These are phyloP conservation scores for Callionymus lyra DNA, from an alignment of 2,113 vertebrate species.

Conservation along the genomic window DNA sequence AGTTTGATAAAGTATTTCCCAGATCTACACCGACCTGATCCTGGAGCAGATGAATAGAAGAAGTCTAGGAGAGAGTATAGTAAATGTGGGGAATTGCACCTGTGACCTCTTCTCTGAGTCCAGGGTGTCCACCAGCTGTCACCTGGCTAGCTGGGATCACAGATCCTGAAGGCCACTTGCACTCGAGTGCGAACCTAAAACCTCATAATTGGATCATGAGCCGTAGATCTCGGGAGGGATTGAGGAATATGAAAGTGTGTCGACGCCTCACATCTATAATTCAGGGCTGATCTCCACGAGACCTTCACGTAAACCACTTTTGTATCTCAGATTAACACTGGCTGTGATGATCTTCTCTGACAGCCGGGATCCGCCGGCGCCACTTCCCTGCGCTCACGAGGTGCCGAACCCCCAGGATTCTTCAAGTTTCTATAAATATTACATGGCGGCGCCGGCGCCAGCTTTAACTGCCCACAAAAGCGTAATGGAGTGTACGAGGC, in stretches of 20 bases:
- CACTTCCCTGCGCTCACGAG: conserved; percentile 26
- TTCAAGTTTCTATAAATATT: conserved; percentile 26
- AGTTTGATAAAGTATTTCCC: too few species aligned
- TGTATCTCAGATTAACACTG: conserved; percentile 18
- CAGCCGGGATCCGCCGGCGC: conserved; percentile 30
- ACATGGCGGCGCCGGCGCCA: conserved; percentile 32
- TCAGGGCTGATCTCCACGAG: conserved; percentile 30
- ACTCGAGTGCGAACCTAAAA: too few species aligned
- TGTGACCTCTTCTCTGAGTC: too few species aligned
- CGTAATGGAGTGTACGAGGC: conserved; percentile 42
- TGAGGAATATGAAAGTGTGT: background rate
- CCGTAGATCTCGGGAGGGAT: too few species aligned
- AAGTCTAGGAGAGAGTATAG: too few species aligned
- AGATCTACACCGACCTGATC: too few species aligned
- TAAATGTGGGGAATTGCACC: too few species aligned
- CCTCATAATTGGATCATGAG: too few species aligned
- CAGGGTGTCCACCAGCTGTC: too few species aligned
- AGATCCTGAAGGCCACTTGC: too few species aligned
- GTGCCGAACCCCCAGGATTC: conserved; percentile 17
- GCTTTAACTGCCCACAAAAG: conserved; percentile 38
- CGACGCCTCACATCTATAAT: conserved; percentile 27
- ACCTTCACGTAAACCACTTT: conserved; percentile 20
- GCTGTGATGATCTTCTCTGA: conserved; percentile 31
- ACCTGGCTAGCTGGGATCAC: too few species aligned
- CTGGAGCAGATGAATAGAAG: too few species aligned